phyloP scores from a whole-genome alignment of 2,113 vertebrate genomes.

The Sprattus sprattus region DNA sequence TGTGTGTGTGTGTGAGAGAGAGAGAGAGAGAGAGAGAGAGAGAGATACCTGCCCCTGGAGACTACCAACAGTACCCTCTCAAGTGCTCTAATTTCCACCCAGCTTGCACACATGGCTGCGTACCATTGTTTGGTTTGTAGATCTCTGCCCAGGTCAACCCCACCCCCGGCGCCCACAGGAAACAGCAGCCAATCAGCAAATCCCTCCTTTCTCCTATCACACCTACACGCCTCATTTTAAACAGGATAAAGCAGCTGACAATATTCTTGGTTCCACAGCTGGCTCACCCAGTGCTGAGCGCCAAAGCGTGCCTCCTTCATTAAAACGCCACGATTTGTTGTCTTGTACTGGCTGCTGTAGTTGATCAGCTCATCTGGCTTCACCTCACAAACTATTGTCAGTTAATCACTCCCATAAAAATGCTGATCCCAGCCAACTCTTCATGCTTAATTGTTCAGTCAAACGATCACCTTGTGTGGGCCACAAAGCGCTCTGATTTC shows the following conservation, averaged over 20 bases:
- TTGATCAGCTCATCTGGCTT: neutral
- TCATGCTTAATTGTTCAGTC: slow-evolving; percentile 1
- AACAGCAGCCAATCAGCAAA: neutral
- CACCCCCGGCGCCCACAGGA: neutral
- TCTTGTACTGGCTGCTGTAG: neutral
- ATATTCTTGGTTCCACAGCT: slow-evolving; percentile 48
- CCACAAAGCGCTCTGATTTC: neutral
- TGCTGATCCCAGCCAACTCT: slow-evolving; percentile 7
- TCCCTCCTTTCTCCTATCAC: neutral
- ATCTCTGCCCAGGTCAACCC: neutral
- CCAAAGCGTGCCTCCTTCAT: slow-evolving; percentile 51
- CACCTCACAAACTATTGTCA: neutral
- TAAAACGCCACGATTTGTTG: slow-evolving; percentile 37
- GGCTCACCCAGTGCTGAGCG: slow-evolving; percentile 33
- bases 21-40: no score
- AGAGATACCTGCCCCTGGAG: neutral
- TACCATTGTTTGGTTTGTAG: neutral
- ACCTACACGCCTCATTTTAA: neutral
- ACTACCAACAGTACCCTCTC: neutral
- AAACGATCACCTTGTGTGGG: neutral
- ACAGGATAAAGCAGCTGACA: slow-evolving; percentile 47
- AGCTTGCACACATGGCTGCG: neutral
- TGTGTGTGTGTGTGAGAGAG: neutral
- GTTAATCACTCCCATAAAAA: slow-evolving; percentile 9
- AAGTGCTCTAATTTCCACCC: neutral